These are phyloP conservation scores for Macquaria australasica DNA, from an alignment of 2,113 vertebrate genomes.

Conservation along the genomic window DNA sequence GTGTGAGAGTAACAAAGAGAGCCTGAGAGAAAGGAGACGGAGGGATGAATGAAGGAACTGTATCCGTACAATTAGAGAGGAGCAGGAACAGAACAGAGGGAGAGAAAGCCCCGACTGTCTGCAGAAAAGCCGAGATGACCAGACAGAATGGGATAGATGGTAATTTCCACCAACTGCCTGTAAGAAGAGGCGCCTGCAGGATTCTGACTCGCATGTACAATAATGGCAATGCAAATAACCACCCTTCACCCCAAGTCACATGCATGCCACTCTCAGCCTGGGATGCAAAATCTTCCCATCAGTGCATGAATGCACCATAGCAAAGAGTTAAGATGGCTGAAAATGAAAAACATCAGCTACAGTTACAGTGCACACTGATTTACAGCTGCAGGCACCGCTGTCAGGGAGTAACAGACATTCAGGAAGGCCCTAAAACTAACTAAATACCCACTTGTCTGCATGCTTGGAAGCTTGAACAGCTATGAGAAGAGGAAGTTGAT, in stretches of 20 bases:
- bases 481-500: slow-evolving; percentile 16
- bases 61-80: slow-evolving; percentile 49
- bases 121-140: background rate
- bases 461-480: background rate
- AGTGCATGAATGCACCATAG: background rate
- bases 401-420: background rate
- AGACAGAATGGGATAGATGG: slow-evolving; percentile 11
- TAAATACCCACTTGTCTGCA: background rate
- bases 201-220: slow-evolving; percentile 2
- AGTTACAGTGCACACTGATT: background rate
- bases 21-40: slow-evolving; percentile 33
- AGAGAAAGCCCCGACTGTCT: slow-evolving; percentile 63
- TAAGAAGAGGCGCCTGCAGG: background rate
- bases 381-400: background rate
- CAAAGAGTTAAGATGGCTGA: background rate
- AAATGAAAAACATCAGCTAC: background rate
- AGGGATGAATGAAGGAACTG: slow-evolving; percentile 65
- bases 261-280: background rate
- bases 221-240: slow-evolving; percentile 13
- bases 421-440: background rate
- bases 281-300: background rate
- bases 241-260: background rate
- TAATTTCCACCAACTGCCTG: background rate
- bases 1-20: slow-evolving; percentile 37
- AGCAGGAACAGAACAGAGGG: slow-evolving; percentile 35